A percentile compares a stretch with the other conserved stretches of the same genome.
Conservation (phyloP, 2,797 vertebrate genomes). For the Hypotaenidia philippensis region DNA sequence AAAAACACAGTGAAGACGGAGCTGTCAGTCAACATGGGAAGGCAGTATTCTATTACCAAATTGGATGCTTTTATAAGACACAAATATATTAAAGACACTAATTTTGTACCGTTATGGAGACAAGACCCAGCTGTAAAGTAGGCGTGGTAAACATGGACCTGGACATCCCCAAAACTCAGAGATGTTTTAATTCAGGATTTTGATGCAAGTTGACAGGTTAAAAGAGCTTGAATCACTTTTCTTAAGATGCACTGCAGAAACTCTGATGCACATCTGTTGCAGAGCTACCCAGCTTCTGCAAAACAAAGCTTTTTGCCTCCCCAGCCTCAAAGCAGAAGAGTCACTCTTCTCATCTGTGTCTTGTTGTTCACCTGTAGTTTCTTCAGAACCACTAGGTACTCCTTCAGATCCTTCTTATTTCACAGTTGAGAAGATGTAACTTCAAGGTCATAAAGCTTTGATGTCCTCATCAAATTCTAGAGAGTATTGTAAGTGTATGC, state of each 20-base stretch:
- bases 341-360: not conserved
- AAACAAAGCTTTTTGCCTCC: not conserved
- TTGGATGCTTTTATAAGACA: not conserved
- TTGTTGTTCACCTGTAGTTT: not conserved
- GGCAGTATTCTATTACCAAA: not conserved
- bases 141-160: not conserved
- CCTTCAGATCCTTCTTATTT: not conserved
- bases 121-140: not conserved
- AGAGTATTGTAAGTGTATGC: not conserved
- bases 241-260: not conserved
- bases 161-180: not conserved
- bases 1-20: not conserved
- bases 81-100: not conserved
- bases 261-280: not conserved
- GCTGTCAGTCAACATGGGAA: not conserved
- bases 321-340: not conserved
- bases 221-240: not conserved
- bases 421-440: not conserved
- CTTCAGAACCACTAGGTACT: not conserved
- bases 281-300: not conserved
- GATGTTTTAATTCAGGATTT: not conserved
- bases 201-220: not conserved
- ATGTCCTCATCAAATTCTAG: constrained; percentile 12
- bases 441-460: constrained; percentile 9
- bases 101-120: not conserved